Conservation (phyloP, 2,797 vertebrate species). For the Hemitrygon akajei region DNA sequence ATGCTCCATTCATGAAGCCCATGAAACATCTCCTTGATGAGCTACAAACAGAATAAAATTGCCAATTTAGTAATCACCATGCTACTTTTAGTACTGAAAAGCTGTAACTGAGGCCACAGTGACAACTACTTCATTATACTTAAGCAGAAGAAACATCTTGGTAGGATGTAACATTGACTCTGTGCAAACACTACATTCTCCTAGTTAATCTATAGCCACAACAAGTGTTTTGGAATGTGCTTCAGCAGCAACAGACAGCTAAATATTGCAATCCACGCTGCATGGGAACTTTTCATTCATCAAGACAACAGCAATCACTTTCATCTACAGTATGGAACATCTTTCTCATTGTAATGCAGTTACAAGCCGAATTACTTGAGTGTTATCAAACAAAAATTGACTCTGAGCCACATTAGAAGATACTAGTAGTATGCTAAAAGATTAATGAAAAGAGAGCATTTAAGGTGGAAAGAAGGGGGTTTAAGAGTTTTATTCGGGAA, state of each 20-base stretch:
- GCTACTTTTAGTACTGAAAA: background rate
- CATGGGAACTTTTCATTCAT: background rate
- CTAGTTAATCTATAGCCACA: background rate
- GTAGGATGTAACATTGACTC: background rate
- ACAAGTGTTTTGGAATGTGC: background rate
- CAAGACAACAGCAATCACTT: background rate
- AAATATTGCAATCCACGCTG: background rate
- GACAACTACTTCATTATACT: background rate
- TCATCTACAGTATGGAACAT: background rate
- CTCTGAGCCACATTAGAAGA: background rate
- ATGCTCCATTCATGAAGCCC: background rate
- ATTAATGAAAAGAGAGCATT: background rate
- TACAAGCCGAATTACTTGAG: too few relatives aligned
- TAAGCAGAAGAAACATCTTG: background rate
- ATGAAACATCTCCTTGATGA: background rate
- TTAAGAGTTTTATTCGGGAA: background rate
- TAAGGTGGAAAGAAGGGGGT: background rate
- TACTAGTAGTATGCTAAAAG: background rate
- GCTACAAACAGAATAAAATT: background rate
- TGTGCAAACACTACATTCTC: background rate
- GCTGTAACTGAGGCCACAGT: background rate
- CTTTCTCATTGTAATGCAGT: background rate
- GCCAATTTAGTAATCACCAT: background rate
- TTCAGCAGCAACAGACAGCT: background rate
- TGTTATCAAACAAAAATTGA: background rate